A percentile compares a stretch with the other conserved stretches of the same genome.
These are phyloP conservation scores for Xenotilapia caudafasciata DNA, from an alignment of 2,113 vertebrate genomes.

Conservation along the genomic window DNA sequence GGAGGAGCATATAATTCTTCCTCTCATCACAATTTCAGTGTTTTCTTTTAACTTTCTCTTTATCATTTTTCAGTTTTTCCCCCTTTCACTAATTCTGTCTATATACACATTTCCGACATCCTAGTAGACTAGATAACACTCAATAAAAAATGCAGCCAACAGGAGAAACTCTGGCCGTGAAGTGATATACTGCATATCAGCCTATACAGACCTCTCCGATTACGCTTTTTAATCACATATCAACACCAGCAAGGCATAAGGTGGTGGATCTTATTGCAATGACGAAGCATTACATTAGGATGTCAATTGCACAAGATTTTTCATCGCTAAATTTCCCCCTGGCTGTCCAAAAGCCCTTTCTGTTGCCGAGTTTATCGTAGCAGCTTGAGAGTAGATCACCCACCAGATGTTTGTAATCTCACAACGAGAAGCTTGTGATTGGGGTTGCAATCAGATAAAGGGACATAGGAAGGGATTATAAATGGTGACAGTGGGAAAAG, in stretches of 20 bases:
- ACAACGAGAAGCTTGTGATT: slow-evolving; percentile 48
- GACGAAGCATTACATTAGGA: slow-evolving; percentile 47
- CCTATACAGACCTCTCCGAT: slow-evolving; percentile 46
- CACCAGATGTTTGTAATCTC: slow-evolving; percentile 71
- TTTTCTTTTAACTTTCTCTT: neutral
- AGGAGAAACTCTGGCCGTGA: slow-evolving; percentile 5
- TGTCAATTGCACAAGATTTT: slow-evolving; percentile 22
- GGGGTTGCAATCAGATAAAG: slow-evolving; percentile 55
- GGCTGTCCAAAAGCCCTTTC: slow-evolving; percentile 18
- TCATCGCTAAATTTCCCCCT: slow-evolving; percentile 12
- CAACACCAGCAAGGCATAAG: slow-evolving; percentile 28
- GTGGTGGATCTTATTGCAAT: slow-evolving; percentile 48
- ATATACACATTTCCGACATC: neutral
- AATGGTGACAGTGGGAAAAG: slow-evolving; percentile 36
- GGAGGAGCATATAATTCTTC: neutral
- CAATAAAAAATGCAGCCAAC: neutral
- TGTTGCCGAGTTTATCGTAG: slow-evolving; percentile 42
- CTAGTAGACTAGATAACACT: neutral
- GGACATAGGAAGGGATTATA: slow-evolving; percentile 53
- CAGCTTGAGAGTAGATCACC: slow-evolving; percentile 65
- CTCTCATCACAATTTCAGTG: neutral
- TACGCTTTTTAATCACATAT: slow-evolving; percentile 61
- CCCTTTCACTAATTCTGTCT: neutral
- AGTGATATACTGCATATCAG: slow-evolving; percentile 40
- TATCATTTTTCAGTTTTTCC: neutral